Base-by-base conservation (phyloP, 1,140 invertebrate genomes). In the Hydropsyche tenuis region DNA sequence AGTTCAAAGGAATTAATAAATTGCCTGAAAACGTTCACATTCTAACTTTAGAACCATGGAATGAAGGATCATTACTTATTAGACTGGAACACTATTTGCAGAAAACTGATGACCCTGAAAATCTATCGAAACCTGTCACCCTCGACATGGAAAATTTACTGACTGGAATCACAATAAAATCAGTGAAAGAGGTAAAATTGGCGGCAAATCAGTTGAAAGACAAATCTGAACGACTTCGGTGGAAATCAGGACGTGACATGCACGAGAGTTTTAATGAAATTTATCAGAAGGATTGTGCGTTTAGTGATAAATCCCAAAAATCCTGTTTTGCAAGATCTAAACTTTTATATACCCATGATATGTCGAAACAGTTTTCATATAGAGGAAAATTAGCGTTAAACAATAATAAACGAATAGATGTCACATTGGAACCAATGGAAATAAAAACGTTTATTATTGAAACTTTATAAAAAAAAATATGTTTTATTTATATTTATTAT, bases 41-140 rank as follows among this genome's bases (percentile, higher is more conserved):
- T n/a, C 81, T 98, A 22, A 96, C 95, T 5, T 81, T 97, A 66
- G 95, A 97, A 81, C 92, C 93, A 5, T 94, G 93, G 89, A 89
- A 90, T 63, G 87, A 85, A 9, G 84, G 83, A 0, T 86, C 87
- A 11, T 82, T 94, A 12, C 85, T 98, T 1, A 75, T 98, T 0
- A 87, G 96, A 62, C 83, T 99, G 4, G 96, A 99, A 80, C 95
- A 99, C 81, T 88, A 95, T 56, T 90, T 94, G 74, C 94, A 96
- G 81, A 88, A 86, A 20, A 83, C 84, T 6, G 92, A 95, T 80
- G 89, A 93, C 73, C 75, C 81, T 1, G 77, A 88, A 16, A 76
- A 88, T 18, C 37, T 80, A 0, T 80, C 71, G 1, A 79, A 78
- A 16, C 65, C 77, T 0, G 51, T 80, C 6, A 48, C 78, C 25